Conservation (phyloP, 2,888 invertebrate genomes). For the Andrena marginata region DNA sequence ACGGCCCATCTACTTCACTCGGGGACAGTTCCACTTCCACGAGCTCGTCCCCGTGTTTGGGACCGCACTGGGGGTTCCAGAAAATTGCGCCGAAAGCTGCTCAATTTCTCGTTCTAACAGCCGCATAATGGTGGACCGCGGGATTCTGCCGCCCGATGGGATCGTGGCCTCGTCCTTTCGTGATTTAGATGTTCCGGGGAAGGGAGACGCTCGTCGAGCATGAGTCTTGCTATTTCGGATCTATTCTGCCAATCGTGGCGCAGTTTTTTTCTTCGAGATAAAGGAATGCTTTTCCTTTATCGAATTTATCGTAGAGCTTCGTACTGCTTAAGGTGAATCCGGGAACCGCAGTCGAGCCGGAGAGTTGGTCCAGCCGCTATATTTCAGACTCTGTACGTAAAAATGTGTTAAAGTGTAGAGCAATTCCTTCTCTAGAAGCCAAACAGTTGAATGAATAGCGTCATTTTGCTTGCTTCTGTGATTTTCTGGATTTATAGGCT, state of each 20-base stretch:
- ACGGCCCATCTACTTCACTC: constrained; percentile 48
- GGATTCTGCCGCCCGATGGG: constrained; percentile 34
- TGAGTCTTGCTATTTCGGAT: neutral
- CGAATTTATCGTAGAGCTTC: no score
- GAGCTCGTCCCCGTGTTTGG: constrained; percentile 52
- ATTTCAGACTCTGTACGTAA: no score
- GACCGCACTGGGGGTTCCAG: constrained; percentile 70
- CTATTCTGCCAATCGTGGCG: neutral
- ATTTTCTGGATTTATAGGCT: no score
- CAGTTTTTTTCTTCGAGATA: neutral
- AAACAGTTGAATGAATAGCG: no score
- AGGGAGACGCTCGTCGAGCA: constrained; percentile 13
- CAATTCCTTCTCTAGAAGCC: no score
- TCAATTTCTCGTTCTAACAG: constrained; percentile 79
- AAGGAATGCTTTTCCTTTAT: no score
- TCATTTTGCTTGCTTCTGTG: no score
- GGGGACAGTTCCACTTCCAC: constrained; percentile 26
- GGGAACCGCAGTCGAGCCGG: no score
- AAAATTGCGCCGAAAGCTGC: constrained; percentile 73
- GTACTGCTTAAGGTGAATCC: no score
- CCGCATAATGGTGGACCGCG: constrained; percentile 74
- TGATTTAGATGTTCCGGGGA: constrained; percentile 62
- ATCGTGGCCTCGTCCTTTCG: constrained; percentile 19
- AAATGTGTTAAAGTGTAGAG: no score
- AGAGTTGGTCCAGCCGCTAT: no score